phyloP scores from a whole-genome alignment of 2,113 vertebrate genomes.

The Rattus norvegicus region GRCr8 NC_086033.1:7654501-7655000 shows the following conservation, averaged over 20 bases:
- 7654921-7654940: no score
- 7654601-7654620: background rate
- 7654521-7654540: background rate
- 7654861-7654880: background rate
- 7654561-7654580: background rate
- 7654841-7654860: background rate
- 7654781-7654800: background rate
- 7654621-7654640: background rate
- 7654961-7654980: no score
- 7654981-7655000: no score
- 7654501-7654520: background rate
- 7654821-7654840: background rate
- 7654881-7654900: no score
- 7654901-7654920: no score
- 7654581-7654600: background rate
- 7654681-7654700: background rate
- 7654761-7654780: no score
- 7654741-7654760: background rate
- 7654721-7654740: no score
- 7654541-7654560: background rate
- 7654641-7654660: background rate
- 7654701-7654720: background rate
- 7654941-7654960: no score
- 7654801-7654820: background rate
- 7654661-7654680: background rate